Percentiles rank a stretch among this genome's conserved stretches.
Conservation (phyloP, 2,797 vertebrate genomes). For the Ptychobarbus kaznakovi region DNA sequence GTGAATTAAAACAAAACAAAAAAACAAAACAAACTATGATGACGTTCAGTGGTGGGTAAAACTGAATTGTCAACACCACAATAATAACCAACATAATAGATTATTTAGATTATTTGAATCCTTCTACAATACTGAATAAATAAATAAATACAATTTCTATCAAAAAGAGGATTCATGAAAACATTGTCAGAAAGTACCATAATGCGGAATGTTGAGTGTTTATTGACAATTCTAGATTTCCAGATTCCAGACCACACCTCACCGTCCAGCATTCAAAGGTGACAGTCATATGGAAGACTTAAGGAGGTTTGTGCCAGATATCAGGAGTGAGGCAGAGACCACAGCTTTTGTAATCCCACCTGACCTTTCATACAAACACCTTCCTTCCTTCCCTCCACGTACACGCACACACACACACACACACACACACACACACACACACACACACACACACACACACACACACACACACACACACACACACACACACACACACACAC, state of each 20-base stretch:
- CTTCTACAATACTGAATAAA: too few relatives aligned
- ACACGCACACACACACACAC: too few relatives aligned
- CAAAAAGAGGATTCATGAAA: not conserved
- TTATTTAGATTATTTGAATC: too few relatives aligned
- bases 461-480: too few relatives aligned
- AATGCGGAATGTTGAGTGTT: not conserved
- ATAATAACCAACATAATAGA: not conserved
- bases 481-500: too few relatives aligned
- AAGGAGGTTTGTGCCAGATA: slow-evolving; percentile 44
- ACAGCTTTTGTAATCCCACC: slow-evolving; percentile 43
- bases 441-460: too few relatives aligned
- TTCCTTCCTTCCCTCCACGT: not conserved
- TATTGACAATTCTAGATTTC: too few relatives aligned
- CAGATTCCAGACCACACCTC: not conserved
- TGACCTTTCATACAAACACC: slow-evolving; percentile 21
- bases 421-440: not conserved
- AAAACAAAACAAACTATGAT: too few relatives aligned
- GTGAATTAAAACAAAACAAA: too few relatives aligned
- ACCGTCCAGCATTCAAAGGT: slow-evolving; percentile 6
- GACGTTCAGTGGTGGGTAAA: not conserved
- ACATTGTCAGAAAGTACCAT: not conserved
- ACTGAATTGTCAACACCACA: not conserved
- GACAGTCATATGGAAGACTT: slow-evolving; percentile 39
- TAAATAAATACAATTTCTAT: too few relatives aligned
- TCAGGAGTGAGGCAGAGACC: slow-evolving; percentile 25